These are phyloP conservation scores for Noctua fimbriata DNA, from an alignment of 2,888 invertebrate genomes.

Conservation along the genomic window DNA sequence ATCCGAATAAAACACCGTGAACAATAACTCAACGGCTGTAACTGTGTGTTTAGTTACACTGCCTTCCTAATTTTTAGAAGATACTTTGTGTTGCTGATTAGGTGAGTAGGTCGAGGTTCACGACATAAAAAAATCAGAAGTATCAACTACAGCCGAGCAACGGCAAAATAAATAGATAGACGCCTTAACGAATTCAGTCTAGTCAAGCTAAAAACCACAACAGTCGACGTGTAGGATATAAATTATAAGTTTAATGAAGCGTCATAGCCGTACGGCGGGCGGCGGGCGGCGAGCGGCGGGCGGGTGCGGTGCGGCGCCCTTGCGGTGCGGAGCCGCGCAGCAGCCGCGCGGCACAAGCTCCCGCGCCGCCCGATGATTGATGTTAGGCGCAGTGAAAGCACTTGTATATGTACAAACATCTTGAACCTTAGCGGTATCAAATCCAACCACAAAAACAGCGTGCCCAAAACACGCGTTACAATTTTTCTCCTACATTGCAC, in stretches of 20 bases:
- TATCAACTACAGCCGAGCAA: not conserved
- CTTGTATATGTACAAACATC: constrained; percentile 81
- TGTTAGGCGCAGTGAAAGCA: constrained; percentile 85
- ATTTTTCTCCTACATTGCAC: constrained; percentile 90
- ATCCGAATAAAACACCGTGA: constrained; percentile 67
- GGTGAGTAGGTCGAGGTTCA: not conserved
- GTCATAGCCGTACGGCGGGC: constrained; percentile 61
- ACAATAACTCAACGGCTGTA: constrained; percentile 62
- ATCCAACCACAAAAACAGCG: constrained; percentile 83
- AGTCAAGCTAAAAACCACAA: constrained; percentile 54
- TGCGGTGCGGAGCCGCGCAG: constrained; percentile 26
- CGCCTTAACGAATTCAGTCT: constrained; percentile 37
- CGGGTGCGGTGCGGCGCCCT: constrained; percentile 11
- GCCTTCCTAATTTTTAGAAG: constrained; percentile 24
- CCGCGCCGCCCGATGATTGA: constrained; percentile 77
- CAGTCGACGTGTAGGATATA: constrained; percentile 63
- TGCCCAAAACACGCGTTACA: constrained; percentile 86
- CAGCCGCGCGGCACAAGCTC: constrained; percentile 48
- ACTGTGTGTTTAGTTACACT: constrained; percentile 49
- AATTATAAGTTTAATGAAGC: constrained; percentile 74
- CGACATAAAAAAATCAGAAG: not conserved
- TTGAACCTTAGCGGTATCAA: constrained; percentile 85
- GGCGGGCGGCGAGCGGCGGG: constrained; percentile 4
- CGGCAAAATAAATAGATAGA: not conserved
- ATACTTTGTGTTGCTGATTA: not conserved